Base-by-base conservation (phyloP, 30 jellyfish, hydroid and myxozoan species). In the Calvadosia cruxmelitensis region DNA sequence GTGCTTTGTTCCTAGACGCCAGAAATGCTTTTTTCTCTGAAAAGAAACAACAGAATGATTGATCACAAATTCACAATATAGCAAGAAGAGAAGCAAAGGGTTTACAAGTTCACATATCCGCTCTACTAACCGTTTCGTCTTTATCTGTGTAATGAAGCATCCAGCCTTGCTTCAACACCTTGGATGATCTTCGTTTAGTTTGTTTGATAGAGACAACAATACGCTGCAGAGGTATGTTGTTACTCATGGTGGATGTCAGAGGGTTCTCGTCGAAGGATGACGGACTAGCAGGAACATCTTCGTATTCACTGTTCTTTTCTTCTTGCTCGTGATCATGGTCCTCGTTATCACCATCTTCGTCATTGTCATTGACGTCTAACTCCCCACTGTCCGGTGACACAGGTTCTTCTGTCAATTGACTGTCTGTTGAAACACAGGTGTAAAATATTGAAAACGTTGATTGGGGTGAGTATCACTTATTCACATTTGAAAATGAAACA, bases 1-100 rank as follows among this genome's bases (percentile, higher is more conserved):
- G 50, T 84, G 93, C 71, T 89, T 89, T 29, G 98, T 89, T 64
- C 80, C 98, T 72, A 89, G 72, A 28, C 98, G 93, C 98, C 98
- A 89, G 70, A 78, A 89, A 63, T 89, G 94, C 33, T 64, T 69
- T 57, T 89, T 80, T 68, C 86, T 76, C 95, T 89, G 51, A 2
- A 86, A 79, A 13, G 10, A 34, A 67, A n/a, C 12, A 53, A 7
- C 26, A 12, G 20, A 42, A 5, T 10, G 10, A 42, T 20, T 20
- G 20, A 20, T 5, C 57, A 5, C 57, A 42, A 42, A 42, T 10
- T 42, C 10, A 42, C 57, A 42, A 5, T 20, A 42, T 5, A 42
- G 57, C 20, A 20, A 20, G 10, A 42, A 5, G 57, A 42, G 57
- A 10, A 42, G 20, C 57, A 42, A 20, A 42, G 57, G 10, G 15